phyloP scores from a whole-genome alignment of 2,888 invertebrate species.

The Arge pagana region DNA sequence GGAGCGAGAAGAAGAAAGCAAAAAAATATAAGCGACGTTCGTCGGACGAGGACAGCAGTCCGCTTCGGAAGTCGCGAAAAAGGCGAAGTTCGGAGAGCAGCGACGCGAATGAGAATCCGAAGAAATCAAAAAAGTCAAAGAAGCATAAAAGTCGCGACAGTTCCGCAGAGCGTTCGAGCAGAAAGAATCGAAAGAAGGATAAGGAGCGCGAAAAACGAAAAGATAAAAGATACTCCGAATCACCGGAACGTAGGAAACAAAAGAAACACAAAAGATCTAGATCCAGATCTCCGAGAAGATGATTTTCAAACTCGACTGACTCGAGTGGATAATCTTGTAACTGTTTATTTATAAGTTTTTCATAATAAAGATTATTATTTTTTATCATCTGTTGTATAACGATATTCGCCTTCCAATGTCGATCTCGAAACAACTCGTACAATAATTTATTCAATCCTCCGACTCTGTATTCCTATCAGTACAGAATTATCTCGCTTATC shows the following conservation, averaged over 20 bases:
- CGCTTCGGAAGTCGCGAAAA: conserved; percentile 36
- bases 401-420: neutral
- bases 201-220: conserved; percentile 64
- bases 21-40: conserved; percentile 36
- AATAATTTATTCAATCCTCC: too few species aligned
- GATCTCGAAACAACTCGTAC: neutral
- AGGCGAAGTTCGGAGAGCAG: conserved; percentile 36
- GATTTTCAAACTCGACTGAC: conserved; percentile 29
- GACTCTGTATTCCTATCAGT: too few species aligned
- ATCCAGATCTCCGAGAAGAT: conserved; percentile 35
- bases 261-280: conserved; percentile 39
- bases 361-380: conserved; percentile 29
- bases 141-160: conserved; percentile 51
- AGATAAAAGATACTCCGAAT: conserved; percentile 59
- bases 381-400: neutral
- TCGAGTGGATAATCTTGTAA: neutral
- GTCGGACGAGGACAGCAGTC: conserved; percentile 33
- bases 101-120: conserved; percentile 38
- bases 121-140: conserved; percentile 54
- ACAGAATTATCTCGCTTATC: neutral
- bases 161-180: conserved; percentile 56
- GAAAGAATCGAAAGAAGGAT: conserved; percentile 64
- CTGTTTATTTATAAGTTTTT: conserved; percentile 27
- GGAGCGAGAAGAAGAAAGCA: conserved; percentile 33
- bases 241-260: conserved; percentile 61